phyloP scores from a whole-genome alignment of 2,113 vertebrate species.

The Australoheros scitulus region DNA sequence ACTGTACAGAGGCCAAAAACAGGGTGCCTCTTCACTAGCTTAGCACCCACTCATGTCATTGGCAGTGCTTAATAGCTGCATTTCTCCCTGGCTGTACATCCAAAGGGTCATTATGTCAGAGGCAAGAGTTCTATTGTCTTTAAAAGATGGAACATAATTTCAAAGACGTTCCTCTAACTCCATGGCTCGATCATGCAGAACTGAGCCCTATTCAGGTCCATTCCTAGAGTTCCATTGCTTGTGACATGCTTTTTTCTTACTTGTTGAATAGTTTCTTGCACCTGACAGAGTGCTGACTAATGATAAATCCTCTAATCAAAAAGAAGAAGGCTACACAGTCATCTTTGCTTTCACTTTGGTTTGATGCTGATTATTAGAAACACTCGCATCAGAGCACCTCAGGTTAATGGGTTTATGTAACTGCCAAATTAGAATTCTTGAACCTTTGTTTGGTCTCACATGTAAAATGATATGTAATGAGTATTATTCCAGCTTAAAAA shows the following conservation, averaged over 20 bases:
- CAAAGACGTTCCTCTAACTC: constrained; percentile 68
- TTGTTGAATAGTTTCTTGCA: constrained; percentile 28
- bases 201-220: constrained; percentile 60
- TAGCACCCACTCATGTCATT: constrained; percentile 28
- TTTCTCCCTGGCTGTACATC: constrained; percentile 40
- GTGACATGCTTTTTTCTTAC: constrained; percentile 54
- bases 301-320: constrained; percentile 33
- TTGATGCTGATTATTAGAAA: constrained; percentile 17
- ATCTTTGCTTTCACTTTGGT: not conserved
- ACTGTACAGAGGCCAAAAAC: not conserved
- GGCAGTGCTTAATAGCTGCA: constrained; percentile 29
- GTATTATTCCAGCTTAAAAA: constrained; percentile 27
- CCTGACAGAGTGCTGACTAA: constrained; percentile 31
- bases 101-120: constrained; percentile 40
- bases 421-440: not conserved
- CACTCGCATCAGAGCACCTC: not conserved
- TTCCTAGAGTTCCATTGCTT: constrained; percentile 55
- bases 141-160: constrained; percentile 41
- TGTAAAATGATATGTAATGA: not conserved
- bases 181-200: constrained; percentile 69
- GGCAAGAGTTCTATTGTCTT: constrained; percentile 47
- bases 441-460: constrained; percentile 16
- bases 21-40: constrained; percentile 25
- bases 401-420: not conserved
- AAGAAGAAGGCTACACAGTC: constrained; percentile 6